Conservation (phyloP, 2,888 invertebrate species). For the Mermis nigrescens region DNA sequence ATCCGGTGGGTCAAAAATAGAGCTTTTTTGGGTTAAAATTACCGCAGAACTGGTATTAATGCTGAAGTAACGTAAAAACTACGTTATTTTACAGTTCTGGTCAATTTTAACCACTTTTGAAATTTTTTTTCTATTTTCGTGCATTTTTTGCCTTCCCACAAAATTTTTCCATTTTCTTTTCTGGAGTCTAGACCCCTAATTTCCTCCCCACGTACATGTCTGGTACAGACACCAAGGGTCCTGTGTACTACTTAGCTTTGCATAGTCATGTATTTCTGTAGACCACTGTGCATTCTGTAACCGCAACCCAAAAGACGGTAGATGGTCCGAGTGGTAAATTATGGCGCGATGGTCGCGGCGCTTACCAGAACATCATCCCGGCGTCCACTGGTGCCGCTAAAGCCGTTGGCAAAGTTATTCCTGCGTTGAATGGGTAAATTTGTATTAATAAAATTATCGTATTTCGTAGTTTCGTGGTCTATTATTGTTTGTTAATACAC, state of each 20-base stretch:
- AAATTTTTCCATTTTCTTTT: too few relatives aligned
- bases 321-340: conserved; percentile 31
- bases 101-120: background rate
- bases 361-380: conserved; percentile 36
- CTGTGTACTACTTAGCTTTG: too few relatives aligned
- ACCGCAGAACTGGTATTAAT: too few relatives aligned
- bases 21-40: too few relatives aligned
- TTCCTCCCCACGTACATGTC: too few relatives aligned
- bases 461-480: background rate
- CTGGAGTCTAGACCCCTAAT: too few relatives aligned
- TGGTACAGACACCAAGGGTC: too few relatives aligned
- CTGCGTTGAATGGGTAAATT: conserved; percentile 31
- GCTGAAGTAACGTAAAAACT: too few relatives aligned
- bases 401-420: conserved; percentile 38
- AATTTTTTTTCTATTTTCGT: background rate
- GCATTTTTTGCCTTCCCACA: too few relatives aligned
- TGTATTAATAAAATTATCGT: background rate
- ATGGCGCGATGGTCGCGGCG: conserved; percentile 36
- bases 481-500: too few relatives aligned
- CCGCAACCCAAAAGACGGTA: conserved; percentile 37
- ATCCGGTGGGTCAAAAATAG: too few relatives aligned
- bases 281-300: conserved; percentile 36
- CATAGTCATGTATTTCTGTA: too few relatives aligned
- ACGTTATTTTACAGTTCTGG: background rate
- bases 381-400: conserved; percentile 38